Percentiles rank a stretch among this genome's conserved stretches.
Conservation (phyloP, 2,888 invertebrate genomes). For the Cerastis leucographa region DNA sequence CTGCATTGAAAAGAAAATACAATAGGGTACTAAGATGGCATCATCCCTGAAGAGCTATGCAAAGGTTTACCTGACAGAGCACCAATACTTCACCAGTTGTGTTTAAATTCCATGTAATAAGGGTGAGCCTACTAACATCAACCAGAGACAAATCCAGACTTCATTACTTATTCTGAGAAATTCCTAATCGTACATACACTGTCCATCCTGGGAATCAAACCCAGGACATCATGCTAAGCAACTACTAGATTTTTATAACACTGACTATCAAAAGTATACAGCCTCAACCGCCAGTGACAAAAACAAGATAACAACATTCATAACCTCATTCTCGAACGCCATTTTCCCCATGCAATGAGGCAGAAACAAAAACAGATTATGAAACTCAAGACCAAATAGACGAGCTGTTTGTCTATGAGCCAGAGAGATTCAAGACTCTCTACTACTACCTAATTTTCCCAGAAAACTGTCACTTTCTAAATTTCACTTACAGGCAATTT, state of each 20-base stretch:
- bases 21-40: background rate
- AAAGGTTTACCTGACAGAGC: background rate
- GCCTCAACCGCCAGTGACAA: background rate
- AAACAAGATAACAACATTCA: background rate
- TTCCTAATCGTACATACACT: background rate
- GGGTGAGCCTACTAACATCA: background rate
- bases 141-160: background rate
- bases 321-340: background rate
- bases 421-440: background rate
- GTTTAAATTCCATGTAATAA: background rate
- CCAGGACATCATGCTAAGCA: background rate
- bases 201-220: background rate
- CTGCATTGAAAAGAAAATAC: background rate
- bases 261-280: background rate
- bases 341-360: background rate
- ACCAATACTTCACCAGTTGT: background rate
- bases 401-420: background rate
- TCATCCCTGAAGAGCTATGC: background rate
- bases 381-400: background rate
- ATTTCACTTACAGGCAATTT: background rate
- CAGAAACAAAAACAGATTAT: background rate
- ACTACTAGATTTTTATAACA: background rate
- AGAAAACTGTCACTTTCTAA: background rate
- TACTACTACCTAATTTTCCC: background rate
- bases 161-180: background rate